phyloP scores from a whole-genome alignment of 2,797 vertebrate species.

The Salarias fasciatus region DNA sequence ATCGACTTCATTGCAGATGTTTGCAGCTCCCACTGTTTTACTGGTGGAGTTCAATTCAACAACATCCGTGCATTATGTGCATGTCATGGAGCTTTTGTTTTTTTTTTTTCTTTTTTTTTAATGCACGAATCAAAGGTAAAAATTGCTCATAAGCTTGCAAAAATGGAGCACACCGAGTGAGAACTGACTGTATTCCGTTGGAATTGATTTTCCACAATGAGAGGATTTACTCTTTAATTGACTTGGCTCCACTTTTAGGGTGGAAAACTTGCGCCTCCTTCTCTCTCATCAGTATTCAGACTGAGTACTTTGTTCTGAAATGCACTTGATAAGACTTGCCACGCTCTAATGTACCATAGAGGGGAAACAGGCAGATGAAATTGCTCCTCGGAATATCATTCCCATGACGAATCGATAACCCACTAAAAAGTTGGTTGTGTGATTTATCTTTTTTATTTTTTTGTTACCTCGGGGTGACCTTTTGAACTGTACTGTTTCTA shows the following conservation, averaged over 20 bases:
- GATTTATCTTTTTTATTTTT: conserved; percentile 26
- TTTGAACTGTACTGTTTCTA: conserved; percentile 50
- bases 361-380: conserved; percentile 58
- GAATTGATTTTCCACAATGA: conserved; percentile 10
- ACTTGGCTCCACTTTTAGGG: conserved; percentile 27
- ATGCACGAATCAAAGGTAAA: neutral
- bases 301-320: conserved; percentile 40
- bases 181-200: neutral
- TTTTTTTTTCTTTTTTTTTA: too few relatives aligned
- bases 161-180: neutral
- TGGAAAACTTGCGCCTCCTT: neutral
- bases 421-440: conserved; percentile 34
- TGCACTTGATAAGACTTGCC: conserved; percentile 56
- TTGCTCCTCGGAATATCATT: conserved; percentile 55
- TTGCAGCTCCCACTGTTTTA: conserved; percentile 24
- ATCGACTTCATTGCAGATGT: conserved; percentile 18
- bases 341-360: conserved; percentile 60
- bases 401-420: conserved; percentile 66
- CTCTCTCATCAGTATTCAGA: conserved; percentile 67
- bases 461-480: conserved; percentile 29
- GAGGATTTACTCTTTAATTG: conserved; percentile 34
- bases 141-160: neutral
- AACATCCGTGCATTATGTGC: too few relatives aligned
- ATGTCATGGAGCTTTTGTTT: neutral
- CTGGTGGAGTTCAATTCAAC: neutral